phyloP scores from a whole-genome alignment of 2,113 vertebrate species.

The Oxygymnocypris stewartii region DNA sequence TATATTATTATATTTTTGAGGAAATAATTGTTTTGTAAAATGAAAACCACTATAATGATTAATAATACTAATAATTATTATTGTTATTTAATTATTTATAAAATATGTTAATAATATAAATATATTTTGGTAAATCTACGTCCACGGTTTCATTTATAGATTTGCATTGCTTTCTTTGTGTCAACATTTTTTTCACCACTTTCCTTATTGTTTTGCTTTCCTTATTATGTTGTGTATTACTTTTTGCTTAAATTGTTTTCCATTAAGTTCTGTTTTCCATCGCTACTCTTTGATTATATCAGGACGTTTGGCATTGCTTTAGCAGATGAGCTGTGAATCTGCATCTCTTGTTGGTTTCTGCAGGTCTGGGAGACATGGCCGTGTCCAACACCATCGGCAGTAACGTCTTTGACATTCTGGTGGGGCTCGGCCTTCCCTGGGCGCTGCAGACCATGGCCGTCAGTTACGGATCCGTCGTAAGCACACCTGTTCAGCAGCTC shows the following conservation, averaged over 20 bases:
- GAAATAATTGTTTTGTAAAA: too few species aligned
- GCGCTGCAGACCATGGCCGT: slow-evolving; percentile 92
- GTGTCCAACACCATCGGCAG: slow-evolving; percentile 97
- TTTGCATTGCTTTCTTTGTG: background rate
- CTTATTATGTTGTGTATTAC: background rate
- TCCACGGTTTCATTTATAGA: background rate
- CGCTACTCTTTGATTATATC: too few species aligned
- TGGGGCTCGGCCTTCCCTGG: slow-evolving; percentile 94
- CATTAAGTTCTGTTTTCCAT: too few species aligned
- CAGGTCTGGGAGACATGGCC: slow-evolving; percentile 96
- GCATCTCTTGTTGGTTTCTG: background rate
- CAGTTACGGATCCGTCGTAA: slow-evolving; percentile 84
- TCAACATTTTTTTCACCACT: background rate
- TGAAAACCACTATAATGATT: too few species aligned
- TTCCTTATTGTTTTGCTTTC: background rate
- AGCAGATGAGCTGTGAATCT: background rate
- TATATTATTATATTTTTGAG: too few species aligned
- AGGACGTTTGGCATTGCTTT: background rate
- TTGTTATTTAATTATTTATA: too few species aligned
- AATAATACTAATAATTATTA: too few species aligned
- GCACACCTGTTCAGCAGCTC: slow-evolving; percentile 14
- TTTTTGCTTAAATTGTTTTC: too few species aligned
- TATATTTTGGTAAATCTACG: background rate
- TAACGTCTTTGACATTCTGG: slow-evolving; percentile 97
- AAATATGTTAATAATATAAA: too few species aligned